Conservation (phyloP, 2,797 vertebrate genomes). For the Martes flavigula region DNA sequence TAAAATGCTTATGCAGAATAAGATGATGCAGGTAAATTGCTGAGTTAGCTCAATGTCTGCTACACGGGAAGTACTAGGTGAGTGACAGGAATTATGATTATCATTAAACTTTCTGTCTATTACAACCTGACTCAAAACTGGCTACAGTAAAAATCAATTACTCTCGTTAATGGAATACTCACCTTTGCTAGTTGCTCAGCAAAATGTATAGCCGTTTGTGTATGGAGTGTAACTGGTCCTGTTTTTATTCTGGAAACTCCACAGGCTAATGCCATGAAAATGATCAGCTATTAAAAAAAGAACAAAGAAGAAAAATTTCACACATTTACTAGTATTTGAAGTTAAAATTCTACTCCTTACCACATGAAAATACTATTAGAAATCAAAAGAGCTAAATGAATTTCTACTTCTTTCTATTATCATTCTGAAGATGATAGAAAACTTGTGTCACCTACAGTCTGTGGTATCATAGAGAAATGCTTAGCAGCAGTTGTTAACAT, state of each 20-base stretch:
- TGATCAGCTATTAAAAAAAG: conserved; percentile 89
- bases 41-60: neutral
- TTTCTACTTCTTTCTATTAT: neutral
- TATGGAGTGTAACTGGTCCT: conserved; percentile 95
- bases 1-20: neutral
- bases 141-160: neutral
- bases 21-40: neutral
- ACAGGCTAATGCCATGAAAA: conserved; percentile 97
- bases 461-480: neutral
- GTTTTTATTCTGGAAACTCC: conserved; percentile 93
- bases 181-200: conserved; percentile 95
- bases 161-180: conserved; percentile 41
- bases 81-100: neutral
- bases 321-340: neutral
- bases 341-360: neutral
- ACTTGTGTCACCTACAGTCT: neutral
- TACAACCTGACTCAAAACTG: neutral
- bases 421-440: neutral
- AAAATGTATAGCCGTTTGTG: conserved; percentile 95
- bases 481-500: neutral
- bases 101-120: neutral
- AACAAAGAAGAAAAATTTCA: conserved; percentile 34
- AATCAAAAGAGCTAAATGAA: neutral
- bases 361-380: conserved; percentile 1
- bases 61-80: neutral